These are phyloP conservation scores for Tilapia sparmanii DNA, from an alignment of 2,113 vertebrate species.

Conservation along the genomic window DNA sequence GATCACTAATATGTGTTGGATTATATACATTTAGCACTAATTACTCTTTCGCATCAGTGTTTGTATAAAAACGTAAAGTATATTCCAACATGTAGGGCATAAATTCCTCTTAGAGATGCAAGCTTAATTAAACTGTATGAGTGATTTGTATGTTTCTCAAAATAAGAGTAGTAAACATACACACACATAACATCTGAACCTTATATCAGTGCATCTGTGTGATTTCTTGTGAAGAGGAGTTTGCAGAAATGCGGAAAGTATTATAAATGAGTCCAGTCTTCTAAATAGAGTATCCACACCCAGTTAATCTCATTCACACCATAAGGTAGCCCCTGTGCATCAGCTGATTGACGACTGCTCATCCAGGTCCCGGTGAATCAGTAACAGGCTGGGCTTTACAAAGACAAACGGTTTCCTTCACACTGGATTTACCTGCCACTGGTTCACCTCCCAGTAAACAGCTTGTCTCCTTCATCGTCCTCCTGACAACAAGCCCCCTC, in stretches of 20 bases:
- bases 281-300: background rate
- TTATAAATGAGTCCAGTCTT: background rate
- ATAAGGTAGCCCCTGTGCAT: background rate
- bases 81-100: background rate
- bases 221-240: constrained; percentile 29
- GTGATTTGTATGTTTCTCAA: background rate
- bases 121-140: background rate
- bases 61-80: background rate
- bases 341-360: constrained; percentile 7
- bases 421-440: constrained; percentile 73
- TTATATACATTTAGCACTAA: background rate
- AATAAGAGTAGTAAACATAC: background rate
- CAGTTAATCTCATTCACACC: background rate
- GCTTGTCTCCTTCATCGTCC: constrained; percentile 68
- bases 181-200: background rate
- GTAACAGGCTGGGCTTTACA: constrained; percentile 37
- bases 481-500: constrained; percentile 52
- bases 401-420: constrained; percentile 67
- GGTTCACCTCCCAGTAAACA: constrained; percentile 67
- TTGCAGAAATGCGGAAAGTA: constrained; percentile 28
- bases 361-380: background rate
- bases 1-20: background rate
- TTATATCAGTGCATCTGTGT: background rate
- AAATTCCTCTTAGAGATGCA: background rate
- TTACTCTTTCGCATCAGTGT: background rate